Evolutionary conservation across 2,113 vertebrate genomes (phyloP).

Genomic region (Cyphomyrus discorhynchus): DNA sequence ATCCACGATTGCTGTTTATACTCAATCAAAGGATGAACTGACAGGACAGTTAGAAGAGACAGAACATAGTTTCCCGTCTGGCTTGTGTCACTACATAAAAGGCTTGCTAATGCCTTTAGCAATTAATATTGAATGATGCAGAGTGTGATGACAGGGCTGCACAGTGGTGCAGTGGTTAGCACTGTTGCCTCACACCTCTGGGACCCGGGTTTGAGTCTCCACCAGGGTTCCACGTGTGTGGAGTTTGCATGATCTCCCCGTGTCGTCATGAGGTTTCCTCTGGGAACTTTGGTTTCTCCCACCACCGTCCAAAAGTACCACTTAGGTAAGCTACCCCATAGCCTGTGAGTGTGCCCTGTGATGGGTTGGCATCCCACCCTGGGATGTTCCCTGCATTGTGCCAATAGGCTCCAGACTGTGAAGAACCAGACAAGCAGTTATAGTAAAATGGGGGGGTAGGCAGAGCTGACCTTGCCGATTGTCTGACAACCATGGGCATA

Average conservation of each 20-base stretch:
- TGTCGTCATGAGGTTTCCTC: background rate
- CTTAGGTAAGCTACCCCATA: background rate
- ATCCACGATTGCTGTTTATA: background rate
- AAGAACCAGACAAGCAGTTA: background rate
- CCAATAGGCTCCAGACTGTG: background rate
- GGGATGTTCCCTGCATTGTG: background rate
- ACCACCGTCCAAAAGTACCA: background rate
- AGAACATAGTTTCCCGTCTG: background rate
- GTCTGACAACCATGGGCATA: too few relatives aligned
- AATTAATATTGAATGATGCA: background rate
- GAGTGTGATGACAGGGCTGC: background rate
- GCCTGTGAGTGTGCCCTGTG: background rate
- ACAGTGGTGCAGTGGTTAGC: background rate
- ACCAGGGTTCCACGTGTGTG: background rate
- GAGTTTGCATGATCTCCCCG: background rate
- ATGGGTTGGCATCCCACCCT: background rate
- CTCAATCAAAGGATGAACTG: background rate
- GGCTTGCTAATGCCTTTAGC: background rate
- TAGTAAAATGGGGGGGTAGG: background rate
- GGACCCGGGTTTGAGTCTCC: background rate
- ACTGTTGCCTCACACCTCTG: background rate
- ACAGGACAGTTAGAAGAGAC: background rate
- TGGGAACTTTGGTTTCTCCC: background rate
- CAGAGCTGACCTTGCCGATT: too few relatives aligned
- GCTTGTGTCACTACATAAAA: background rate